Percentiles rank a stretch among this genome's conserved stretches.
Conservation (phyloP, 2,888 invertebrate genomes). For the Ornithoptera priamus region DNA sequence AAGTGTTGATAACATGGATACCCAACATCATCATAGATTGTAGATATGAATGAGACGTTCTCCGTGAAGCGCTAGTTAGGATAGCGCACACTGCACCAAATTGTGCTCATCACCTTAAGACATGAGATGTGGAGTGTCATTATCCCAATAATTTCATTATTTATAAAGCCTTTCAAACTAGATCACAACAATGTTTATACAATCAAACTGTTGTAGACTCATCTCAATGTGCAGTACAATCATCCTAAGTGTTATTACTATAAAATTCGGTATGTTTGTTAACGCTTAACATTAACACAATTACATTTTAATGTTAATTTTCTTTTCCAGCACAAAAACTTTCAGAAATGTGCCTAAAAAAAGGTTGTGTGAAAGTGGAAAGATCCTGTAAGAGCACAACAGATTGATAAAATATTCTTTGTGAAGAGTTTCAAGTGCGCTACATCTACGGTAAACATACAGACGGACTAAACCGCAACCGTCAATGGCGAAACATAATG, state of each 20-base stretch:
- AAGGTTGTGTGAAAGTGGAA: background rate
- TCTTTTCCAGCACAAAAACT: background rate
- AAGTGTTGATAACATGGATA: background rate
- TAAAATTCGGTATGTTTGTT: background rate
- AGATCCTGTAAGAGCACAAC: background rate
- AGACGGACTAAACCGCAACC: conserved; percentile 9
- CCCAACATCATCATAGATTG: background rate
- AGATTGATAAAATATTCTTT: background rate
- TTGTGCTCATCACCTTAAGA: no score
- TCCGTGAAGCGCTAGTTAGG: no score
- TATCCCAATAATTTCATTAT: no score
- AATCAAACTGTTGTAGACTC: no score
- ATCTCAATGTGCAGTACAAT: background rate
- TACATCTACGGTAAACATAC: conserved; percentile 11
- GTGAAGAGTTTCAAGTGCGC: background rate
- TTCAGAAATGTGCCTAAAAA: background rate
- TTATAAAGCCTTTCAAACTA: no score
- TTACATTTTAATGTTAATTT: background rate
- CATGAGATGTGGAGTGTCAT: no score
- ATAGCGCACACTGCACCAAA: no score
- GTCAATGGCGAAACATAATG: conserved; percentile 59
- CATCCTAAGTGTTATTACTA: conserved; percentile 1
- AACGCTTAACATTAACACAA: background rate
- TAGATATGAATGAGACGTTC: background rate
- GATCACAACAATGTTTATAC: no score